A percentile compares a stretch with the other conserved stretches of the same genome.
Conservation (phyloP, 2,888 invertebrate species). For the Apoderus coryli region DNA sequence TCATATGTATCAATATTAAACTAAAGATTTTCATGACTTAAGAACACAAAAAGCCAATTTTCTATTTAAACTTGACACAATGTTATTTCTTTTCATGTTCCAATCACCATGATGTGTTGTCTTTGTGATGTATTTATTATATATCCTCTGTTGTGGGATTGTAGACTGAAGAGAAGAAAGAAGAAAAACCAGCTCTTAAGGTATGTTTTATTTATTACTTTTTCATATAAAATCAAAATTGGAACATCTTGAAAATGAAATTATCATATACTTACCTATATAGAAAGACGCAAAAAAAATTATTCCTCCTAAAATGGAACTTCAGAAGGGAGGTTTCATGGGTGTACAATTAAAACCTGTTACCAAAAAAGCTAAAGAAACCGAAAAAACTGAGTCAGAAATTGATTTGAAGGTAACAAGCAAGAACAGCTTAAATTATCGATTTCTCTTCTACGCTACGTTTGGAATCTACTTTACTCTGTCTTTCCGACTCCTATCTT, state of each 20-base stretch:
- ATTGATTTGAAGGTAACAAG: constrained; percentile 33
- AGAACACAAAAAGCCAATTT: too few species aligned
- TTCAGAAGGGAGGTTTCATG: constrained; percentile 41
- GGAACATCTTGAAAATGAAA: too few species aligned
- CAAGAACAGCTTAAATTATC: constrained; percentile 9
- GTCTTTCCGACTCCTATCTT: constrained; percentile 10
- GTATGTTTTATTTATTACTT: constrained; percentile 18
- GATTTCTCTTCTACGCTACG: constrained; percentile 10
- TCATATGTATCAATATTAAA: too few species aligned
- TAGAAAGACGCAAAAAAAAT: constrained; percentile 31
- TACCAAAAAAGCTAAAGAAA: constrained; percentile 30
- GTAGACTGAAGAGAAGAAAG: constrained; percentile 21
- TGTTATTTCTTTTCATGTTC: too few species aligned
- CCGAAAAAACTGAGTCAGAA: constrained; percentile 28
- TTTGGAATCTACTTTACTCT: constrained; percentile 14
- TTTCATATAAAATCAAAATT: constrained; percentile 11
- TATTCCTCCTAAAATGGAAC: constrained; percentile 34
- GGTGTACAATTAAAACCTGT: constrained; percentile 46
- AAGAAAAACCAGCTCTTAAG: constrained; percentile 19
- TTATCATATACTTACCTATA: too few species aligned
- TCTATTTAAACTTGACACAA: too few species aligned
- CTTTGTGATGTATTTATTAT: too few species aligned
- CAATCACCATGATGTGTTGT: too few species aligned
- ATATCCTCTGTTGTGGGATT: too few species aligned
- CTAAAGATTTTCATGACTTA: too few species aligned